A percentile compares a stretch with the other conserved stretches of the same genome.
Conservation (phyloP, 2,113 vertebrate genomes). For the Vicugna pacos region DNA sequence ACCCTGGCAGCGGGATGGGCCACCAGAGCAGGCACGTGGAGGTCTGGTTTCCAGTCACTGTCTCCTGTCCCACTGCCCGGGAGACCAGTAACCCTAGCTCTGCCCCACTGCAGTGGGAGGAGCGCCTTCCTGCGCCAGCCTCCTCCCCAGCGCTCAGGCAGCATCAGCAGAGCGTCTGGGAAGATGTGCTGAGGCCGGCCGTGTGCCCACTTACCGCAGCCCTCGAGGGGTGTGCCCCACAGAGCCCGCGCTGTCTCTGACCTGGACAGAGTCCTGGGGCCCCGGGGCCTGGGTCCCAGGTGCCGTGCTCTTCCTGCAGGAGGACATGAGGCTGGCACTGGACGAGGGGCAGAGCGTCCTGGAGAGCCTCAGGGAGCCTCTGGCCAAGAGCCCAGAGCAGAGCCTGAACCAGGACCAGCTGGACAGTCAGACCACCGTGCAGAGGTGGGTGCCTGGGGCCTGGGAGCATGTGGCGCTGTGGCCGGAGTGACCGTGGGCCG, state of each 20-base stretch:
- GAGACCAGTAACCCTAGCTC: background rate
- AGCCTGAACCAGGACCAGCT: slow-evolving; percentile 95
- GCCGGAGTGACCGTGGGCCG: too few species aligned
- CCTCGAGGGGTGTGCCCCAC: background rate
- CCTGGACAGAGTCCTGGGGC: background rate
- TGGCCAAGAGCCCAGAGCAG: slow-evolving; percentile 89
- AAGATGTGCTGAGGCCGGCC: background rate
- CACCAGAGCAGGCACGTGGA: rapidly evolving
- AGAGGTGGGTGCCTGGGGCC: slow-evolving; percentile 88
- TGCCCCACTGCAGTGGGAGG: background rate
- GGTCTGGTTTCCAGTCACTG: background rate
- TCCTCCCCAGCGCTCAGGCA: background rate
- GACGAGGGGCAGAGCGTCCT: slow-evolving; percentile 91
- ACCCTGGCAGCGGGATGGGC: rapidly evolving
- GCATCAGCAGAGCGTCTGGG: background rate
- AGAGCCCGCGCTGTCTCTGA: background rate
- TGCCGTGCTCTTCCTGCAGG: slow-evolving; percentile 83
- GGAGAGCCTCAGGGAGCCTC: slow-evolving; percentile 91
- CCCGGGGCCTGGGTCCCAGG: background rate
- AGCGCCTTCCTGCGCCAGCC: background rate
- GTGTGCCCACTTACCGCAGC: background rate
- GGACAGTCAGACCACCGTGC: slow-evolving; percentile 95
- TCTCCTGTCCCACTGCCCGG: background rate
- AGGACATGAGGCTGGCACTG: slow-evolving; percentile 91
- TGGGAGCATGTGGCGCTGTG: too few species aligned